These are phyloP conservation scores for Tubulanus polymorphus DNA, from an alignment of 2,888 invertebrate species.

Conservation along the genomic window DNA sequence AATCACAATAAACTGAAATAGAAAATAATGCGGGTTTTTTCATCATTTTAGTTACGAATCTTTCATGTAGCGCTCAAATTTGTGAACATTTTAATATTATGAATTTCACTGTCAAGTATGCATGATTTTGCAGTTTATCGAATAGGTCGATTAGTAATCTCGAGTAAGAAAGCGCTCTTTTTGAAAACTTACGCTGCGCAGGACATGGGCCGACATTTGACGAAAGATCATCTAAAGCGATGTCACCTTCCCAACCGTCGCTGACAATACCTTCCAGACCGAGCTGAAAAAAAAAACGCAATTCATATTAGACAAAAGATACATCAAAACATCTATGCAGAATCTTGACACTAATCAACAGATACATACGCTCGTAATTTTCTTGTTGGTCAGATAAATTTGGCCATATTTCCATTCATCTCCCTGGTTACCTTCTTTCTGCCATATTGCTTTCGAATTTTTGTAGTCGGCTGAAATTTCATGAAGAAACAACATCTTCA, in stretches of 20 bases:
- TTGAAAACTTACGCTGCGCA: conserved; percentile 8
- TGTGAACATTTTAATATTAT: not conserved
- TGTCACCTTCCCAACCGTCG: conserved; percentile 16
- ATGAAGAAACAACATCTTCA: too few relatives aligned
- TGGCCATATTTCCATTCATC: conserved; percentile 1
- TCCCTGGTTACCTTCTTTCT: not conserved
- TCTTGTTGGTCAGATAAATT: not conserved
- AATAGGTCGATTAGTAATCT: not conserved
- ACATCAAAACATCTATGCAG: too few relatives aligned
- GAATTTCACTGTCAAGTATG: not conserved
- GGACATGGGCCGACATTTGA: conserved; percentile 11
- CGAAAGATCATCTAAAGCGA: conserved; percentile 22
- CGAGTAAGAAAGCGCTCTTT: too few relatives aligned
- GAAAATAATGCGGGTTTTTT: too few relatives aligned
- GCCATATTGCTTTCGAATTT: not conserved
- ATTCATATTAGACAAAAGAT: not conserved
- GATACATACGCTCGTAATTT: too few relatives aligned
- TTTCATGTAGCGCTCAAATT: not conserved
- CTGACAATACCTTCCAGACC: conserved; percentile 20
- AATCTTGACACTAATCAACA: too few relatives aligned
- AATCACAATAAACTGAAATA: conserved; percentile 30
- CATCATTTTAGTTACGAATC: too few relatives aligned
- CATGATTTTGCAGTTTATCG: not conserved
- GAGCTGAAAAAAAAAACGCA: conserved; percentile 11
- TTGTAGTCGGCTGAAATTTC: too few relatives aligned